Evolutionary conservation across 2,888 invertebrate genomes (phyloP).

Genomic region (Cancer borealis): DNA sequence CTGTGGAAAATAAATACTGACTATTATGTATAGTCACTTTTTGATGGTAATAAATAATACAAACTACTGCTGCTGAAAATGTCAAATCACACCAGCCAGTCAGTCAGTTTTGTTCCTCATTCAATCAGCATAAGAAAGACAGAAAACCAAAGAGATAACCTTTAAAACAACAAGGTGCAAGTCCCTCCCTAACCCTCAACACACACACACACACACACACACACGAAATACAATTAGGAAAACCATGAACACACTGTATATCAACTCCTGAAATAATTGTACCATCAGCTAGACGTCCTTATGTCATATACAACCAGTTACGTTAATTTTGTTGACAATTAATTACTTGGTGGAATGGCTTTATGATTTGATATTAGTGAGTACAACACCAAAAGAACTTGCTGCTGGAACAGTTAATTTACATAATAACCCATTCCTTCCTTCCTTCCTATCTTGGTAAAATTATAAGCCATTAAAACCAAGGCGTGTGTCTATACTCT

Average conservation of each 20-base stretch:
- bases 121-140: not conserved
- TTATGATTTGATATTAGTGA: no score
- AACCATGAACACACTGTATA: no score
- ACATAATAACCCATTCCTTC: no score
- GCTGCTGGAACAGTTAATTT: no score
- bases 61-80: not conserved
- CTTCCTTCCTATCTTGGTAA: no score
- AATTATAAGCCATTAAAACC: no score
- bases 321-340: not conserved
- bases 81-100: not conserved
- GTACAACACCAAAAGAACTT: no score
- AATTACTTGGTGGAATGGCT: no score
- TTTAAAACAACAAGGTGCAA: not conserved
- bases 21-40: not conserved
- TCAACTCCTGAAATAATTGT: no score
- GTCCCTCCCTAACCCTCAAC: not conserved
- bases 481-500: no score
- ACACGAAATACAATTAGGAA: not conserved
- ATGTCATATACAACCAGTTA: not conserved
- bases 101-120: not conserved
- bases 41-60: not conserved
- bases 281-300: no score
- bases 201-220: conserved; percentile 20
- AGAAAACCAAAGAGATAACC: not conserved
- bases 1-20: not conserved